A percentile compares a stretch with the other conserved stretches of the same genome.
Evolutionary conservation across 2,797 vertebrate genomes (phyloP).

Genomic region (Picus viridis): DNA sequence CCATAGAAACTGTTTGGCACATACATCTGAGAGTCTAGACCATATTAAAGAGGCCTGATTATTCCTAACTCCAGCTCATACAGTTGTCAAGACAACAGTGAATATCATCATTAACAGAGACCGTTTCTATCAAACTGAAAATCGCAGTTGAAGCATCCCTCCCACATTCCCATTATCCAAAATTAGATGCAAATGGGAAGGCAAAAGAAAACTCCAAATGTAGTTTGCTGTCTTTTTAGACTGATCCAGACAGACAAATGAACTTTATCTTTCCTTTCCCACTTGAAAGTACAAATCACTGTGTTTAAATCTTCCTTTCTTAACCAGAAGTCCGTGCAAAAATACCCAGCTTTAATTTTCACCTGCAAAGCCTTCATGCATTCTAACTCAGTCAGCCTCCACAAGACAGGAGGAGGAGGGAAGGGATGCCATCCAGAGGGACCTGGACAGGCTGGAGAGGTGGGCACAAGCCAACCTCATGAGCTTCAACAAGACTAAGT

Average conservation of each 20-base stretch:
- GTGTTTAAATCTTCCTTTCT: background rate
- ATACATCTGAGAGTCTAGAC: slow-evolving; percentile 49
- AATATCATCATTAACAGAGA: slow-evolving; percentile 49
- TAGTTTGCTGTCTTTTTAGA: background rate
- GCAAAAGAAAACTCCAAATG: slow-evolving; percentile 11
- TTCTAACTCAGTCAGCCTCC: background rate
- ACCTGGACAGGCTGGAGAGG: no score
- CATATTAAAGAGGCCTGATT: slow-evolving; percentile 46
- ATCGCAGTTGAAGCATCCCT: slow-evolving; percentile 19
- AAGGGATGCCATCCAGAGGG: no score
- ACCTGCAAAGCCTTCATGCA: background rate
- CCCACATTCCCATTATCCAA: slow-evolving; percentile 3
- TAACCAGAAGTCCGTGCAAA: background rate
- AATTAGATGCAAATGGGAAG: background rate
- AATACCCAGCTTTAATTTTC: background rate
- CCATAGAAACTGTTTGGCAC: slow-evolving; percentile 34
- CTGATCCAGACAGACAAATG: background rate
- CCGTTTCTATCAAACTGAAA: slow-evolving; percentile 25
- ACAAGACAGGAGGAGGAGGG: background rate
- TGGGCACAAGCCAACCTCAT: no score
- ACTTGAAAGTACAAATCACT: background rate
- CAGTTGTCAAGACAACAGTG: slow-evolving; percentile 62
- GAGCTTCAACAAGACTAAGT: no score
- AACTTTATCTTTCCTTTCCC: background rate
- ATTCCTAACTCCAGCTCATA: slow-evolving; percentile 45